phyloP scores from a whole-genome alignment of 2,888 invertebrate genomes.

The Pegoplata infirma region DNA sequence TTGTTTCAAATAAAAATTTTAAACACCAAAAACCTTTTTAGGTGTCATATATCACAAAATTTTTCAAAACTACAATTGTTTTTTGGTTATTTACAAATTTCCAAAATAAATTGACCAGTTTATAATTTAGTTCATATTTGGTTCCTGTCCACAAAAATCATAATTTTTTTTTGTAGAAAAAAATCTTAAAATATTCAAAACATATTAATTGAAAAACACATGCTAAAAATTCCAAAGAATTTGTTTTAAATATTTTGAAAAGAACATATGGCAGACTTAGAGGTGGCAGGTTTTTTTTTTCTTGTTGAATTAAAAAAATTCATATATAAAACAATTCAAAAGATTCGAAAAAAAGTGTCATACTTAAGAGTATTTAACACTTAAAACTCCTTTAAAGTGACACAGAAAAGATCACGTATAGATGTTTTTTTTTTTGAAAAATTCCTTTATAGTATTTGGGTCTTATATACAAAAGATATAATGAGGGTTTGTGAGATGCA shows the following conservation, averaged over 20 bases:
- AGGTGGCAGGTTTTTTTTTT: constrained; percentile 53
- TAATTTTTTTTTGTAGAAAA: too few relatives aligned
- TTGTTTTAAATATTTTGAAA: neutral
- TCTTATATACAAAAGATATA: constrained; percentile 28
- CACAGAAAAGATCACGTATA: neutral
- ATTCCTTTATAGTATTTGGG: constrained; percentile 28
- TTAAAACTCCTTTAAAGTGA: constrained; percentile 7
- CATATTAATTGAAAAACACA: constrained; percentile 13
- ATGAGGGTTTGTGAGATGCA: constrained; percentile 32
- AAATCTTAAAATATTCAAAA: neutral
- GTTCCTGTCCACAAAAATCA: neutral
- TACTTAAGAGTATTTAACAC: constrained; percentile 56
- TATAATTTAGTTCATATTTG: neutral
- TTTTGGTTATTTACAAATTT: neutral
- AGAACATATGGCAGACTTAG: constrained; percentile 50
- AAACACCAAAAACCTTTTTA: neutral
- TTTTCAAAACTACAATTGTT: neutral
- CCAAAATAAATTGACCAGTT: neutral
- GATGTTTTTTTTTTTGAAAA: neutral
- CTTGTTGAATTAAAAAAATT: neutral
- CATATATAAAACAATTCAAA: neutral
- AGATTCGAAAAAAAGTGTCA: constrained; percentile 32
- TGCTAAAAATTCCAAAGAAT: constrained; percentile 46
- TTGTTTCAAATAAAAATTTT: neutral
- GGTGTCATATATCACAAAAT: constrained; percentile 8